These are phyloP conservation scores for Hypothenemus hampei DNA, from an alignment of 1,140 invertebrate genomes.

Conservation along the genomic window DNA sequence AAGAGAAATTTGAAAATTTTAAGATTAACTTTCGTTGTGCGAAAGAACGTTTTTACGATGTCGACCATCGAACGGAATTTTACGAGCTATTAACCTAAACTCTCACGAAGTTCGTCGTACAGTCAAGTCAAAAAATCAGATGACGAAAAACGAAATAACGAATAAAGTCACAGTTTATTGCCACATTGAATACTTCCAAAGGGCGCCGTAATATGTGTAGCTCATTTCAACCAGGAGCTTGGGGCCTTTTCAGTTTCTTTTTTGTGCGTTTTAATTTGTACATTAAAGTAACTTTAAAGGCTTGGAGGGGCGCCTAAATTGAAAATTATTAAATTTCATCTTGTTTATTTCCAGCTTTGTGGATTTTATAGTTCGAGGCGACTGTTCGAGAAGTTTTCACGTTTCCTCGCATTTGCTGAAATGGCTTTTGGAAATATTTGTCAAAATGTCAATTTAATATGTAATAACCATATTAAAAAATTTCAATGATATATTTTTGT, in stretches of 20 bases:
- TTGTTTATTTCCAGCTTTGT: constrained; percentile 14
- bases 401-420: too few relatives aligned
- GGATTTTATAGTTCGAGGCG: not conserved
- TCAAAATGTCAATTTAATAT: too few relatives aligned
- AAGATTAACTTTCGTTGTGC: constrained; percentile 3
- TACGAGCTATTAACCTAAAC: constrained; percentile 17
- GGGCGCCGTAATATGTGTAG: constrained; percentile 9
- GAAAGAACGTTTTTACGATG: constrained; percentile 1
- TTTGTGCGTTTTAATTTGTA: constrained; percentile 7
- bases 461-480: too few relatives aligned
- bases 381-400: too few relatives aligned
- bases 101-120: constrained; percentile 11
- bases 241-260: not conserved
- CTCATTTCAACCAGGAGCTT: not conserved
- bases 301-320: not conserved
- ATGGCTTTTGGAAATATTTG: too few relatives aligned
- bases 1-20: constrained; percentile 6
- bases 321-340: too few relatives aligned
- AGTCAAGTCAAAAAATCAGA: constrained; percentile 14
- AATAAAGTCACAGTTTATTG: constrained; percentile 14
- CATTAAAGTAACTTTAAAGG: constrained; percentile 13
- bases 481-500: too few relatives aligned
- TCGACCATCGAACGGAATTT: constrained; percentile 12
- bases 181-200: constrained; percentile 14
- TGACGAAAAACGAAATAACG: constrained; percentile 4